Base-by-base conservation (phyloP, 2,797 vertebrate species). In the Phrynocephalus forsythii region DNA sequence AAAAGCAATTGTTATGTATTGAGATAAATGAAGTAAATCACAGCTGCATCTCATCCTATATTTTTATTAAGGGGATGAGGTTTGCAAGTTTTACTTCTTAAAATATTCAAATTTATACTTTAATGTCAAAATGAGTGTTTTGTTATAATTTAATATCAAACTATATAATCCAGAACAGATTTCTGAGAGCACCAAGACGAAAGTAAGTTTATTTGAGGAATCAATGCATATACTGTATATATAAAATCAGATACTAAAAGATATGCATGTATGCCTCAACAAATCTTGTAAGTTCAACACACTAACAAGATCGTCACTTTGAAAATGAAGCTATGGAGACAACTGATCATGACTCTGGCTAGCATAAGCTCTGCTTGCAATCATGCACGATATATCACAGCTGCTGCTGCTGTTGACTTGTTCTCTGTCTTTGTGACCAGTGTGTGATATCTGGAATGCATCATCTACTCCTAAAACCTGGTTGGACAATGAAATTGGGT, bases 391-490 rank as follows among this genome's bases (percentile, higher is more conserved):
- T 72, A 44, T 69, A 10, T 71, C 48, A n/a, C 48, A 69, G 33
- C 24, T 38, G 24, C 56, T 33, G 38, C 56, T 33, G 38, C 48
- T 66, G 38, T 38, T 83, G 63, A 20, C 1, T 30, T 88, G 13
- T 89, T 20, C 83, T 66, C 24, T 33, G 68, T 28, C 5, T 76
- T n/a, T 33, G 20, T 81, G 28, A 18, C 38, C 48, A 9, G 0
- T 33, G 1, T 0, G 0, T 83, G 91, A 1, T 16, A 84, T 88
- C 26, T 0, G 79, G 0, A 60, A 77, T 0, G 0, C 67, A 0
- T 1, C 1, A 9, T 7, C 68, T 68, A 24, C 84, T 85, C 30
- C 63, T 0, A 0, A 76, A 2, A 1, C 20, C 79, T 78, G 8
- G 67, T 56, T 0, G 7, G 78, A 66, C 1, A 1, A n/a, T 0